Evolutionary conservation across 2,113 vertebrate genomes (phyloP), one percentile per base, ranked within the genome.

Genomic region (Salvelinus alpinus): DNA sequence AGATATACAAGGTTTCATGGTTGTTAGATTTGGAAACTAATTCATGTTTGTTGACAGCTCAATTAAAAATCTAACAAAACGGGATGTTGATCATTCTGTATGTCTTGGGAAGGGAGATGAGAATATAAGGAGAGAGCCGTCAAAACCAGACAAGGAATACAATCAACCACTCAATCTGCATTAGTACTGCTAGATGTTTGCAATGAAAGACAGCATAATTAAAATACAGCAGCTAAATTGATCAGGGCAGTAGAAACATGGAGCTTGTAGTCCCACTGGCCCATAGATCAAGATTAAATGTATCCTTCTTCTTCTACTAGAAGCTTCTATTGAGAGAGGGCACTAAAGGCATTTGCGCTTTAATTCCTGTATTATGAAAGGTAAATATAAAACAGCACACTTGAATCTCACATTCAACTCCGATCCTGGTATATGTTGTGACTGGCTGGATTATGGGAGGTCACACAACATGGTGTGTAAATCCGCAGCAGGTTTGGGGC

Each of bases 401-500:
- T 44, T 11, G 38, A 44, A 44, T 44, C 38, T 44, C 38, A 44
- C 38, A 44, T 9, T 44, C 5, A 29, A 67, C 2, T 44, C 9
- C 54, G 18, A 34, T 13, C 34, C 64, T 12, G 34, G 62, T 38
- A 12, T 29, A 3, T 13, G 67, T 24, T 76, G 14, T 70, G 66
- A 70, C 54, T 47, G 64, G 51, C 54, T 57, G 66, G 48, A 72
- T 54, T 72, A 38, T 11, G 16, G 18, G 24, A 72, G 76, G 76
- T 72, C 64, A 57, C 31, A 27, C 64, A 51, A 74, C 34, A 74
- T 66, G 27, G 66, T 14, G 51, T 47, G 18, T 67, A 67, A 78
- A 72, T 67, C 76, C 70, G 2, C 47, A 72, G 77, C 71, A 79
- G 72, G 77, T 70, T 48, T 64, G 71, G 16, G 72, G 66, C 73